A percentile compares a stretch with the other conserved stretches of the same genome.
phyloP scores from a whole-genome alignment of 2,113 vertebrate species.

The Cisticola juncidis region DNA sequence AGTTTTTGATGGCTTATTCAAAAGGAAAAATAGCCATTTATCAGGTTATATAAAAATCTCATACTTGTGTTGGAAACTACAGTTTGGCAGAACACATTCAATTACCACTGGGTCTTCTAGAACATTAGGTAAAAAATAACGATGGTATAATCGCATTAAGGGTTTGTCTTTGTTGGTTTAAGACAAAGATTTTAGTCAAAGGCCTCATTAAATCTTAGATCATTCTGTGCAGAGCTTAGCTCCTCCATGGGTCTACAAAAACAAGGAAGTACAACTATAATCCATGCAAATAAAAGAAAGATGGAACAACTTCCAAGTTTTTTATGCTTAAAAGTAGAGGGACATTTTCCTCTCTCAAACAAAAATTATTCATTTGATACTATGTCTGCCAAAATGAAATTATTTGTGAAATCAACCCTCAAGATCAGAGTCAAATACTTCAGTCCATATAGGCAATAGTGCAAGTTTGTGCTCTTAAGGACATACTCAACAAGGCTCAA shows the following conservation, averaged over 20 bases:
- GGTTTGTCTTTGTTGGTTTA: conserved; percentile 60
- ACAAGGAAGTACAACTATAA: background rate
- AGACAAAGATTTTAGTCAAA: conserved; percentile 63
- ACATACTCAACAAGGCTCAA: background rate
- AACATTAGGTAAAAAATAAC: conserved; percentile 57
- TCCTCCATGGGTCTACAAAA: background rate
- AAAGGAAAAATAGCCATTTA: conserved; percentile 73
- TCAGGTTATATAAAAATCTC: conserved; percentile 70
- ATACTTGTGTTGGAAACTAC: conserved; percentile 64
- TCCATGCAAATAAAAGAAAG: background rate
- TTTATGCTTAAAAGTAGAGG: background rate
- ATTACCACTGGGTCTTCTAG: conserved; percentile 60
- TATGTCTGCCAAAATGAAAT: background rate
- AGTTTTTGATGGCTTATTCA: conserved; percentile 72
- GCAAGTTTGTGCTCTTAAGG: background rate
- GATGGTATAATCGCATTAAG: conserved; percentile 62
- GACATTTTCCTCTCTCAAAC: background rate
- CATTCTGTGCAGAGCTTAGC: conserved; percentile 10
- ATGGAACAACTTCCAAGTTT: background rate
- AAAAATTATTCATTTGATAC: background rate
- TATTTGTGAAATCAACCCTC: background rate
- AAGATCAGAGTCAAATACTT: background rate
- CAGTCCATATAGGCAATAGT: background rate
- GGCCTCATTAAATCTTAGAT: conserved; percentile 49
- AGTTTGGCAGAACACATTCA: conserved; percentile 71